Evolutionary conservation across 2,113 vertebrate species (phyloP).

Genomic region (Corythoichthys intestinalis): DNA sequence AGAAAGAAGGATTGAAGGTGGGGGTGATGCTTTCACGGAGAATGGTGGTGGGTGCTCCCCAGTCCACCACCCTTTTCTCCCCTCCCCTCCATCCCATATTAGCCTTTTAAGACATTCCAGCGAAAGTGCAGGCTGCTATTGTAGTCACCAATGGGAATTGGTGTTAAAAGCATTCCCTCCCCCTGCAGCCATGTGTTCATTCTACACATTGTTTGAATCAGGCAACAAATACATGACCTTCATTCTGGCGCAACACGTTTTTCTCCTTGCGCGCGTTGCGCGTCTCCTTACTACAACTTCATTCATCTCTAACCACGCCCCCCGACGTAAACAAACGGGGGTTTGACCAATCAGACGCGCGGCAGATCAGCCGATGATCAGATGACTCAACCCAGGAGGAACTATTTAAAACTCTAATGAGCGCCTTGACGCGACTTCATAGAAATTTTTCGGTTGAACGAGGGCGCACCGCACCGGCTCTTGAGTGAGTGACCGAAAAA

Average conservation of each 20-base stretch:
- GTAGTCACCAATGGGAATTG: not conserved
- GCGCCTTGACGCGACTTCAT: slow-evolving; percentile 39
- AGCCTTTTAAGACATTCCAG: not conserved
- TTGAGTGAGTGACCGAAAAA: not conserved
- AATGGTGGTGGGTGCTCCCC: slow-evolving; percentile 10
- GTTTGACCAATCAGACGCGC: slow-evolving; percentile 72
- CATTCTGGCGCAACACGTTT: slow-evolving; percentile 1
- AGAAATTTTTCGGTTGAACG: slow-evolving; percentile 26
- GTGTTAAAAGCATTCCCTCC: not conserved
- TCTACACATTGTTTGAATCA: not conserved
- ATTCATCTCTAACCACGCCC: slow-evolving; percentile 70
- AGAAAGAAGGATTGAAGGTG: not conserved
- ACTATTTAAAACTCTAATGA: slow-evolving; percentile 77
- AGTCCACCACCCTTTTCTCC: not conserved
- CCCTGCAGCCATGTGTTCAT: not conserved
- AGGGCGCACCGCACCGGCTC: not conserved
- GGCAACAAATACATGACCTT: slow-evolving; percentile 22
- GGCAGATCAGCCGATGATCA: slow-evolving; percentile 78
- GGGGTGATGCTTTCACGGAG: slow-evolving; percentile 16
- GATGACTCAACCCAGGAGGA: slow-evolving; percentile 66
- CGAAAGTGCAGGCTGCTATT: slow-evolving; percentile 3
- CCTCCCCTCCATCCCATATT: not conserved
- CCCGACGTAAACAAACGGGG: slow-evolving; percentile 63
- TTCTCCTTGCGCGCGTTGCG: not conserved
- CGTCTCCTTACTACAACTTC: slow-evolving; percentile 54